Evolutionary conservation across 2,113 vertebrate species (phyloP).

Genomic region (Ptyas mucosa): DNA sequence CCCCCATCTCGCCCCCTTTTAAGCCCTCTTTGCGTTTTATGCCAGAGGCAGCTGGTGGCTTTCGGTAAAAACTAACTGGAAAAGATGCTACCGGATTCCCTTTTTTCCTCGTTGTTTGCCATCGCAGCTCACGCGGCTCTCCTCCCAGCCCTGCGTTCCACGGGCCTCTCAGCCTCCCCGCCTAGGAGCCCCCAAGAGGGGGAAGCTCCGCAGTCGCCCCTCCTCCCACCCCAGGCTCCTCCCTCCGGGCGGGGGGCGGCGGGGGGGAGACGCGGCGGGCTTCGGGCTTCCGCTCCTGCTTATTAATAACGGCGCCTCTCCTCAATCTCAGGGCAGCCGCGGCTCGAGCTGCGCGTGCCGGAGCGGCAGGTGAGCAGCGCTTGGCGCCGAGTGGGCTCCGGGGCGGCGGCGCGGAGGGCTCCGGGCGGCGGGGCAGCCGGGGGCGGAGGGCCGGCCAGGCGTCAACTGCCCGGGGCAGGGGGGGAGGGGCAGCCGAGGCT

Average conservation of each 20-base stretch:
- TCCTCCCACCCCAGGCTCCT: neutral
- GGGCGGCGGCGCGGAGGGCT: too few species aligned
- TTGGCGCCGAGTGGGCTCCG: too few species aligned
- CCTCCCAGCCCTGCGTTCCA: too few species aligned
- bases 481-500: too few species aligned
- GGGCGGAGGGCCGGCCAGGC: too few species aligned
- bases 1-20: too few species aligned
- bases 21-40: neutral
- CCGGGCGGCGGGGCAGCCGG: too few species aligned
- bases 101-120: neutral
- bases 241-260: neutral
- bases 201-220: neutral
- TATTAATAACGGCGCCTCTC: conserved; percentile 71
- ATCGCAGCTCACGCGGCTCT: too few species aligned
- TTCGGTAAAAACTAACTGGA: neutral
- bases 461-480: too few species aligned
- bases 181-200: too few species aligned
- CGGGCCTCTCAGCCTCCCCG: neutral
- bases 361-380: conserved; percentile 69
- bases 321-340: conserved; percentile 57
- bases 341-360: conserved; percentile 53
- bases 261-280: conserved; percentile 1
- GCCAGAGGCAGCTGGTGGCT: neutral
- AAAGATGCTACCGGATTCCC: too few species aligned
- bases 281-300: conserved; percentile 50